Percentiles rank a stretch among this genome's conserved stretches.
Evolutionary conservation across 2,888 invertebrate genomes (phyloP).

Genomic region (Melikaiella ostensackeni): DNA sequence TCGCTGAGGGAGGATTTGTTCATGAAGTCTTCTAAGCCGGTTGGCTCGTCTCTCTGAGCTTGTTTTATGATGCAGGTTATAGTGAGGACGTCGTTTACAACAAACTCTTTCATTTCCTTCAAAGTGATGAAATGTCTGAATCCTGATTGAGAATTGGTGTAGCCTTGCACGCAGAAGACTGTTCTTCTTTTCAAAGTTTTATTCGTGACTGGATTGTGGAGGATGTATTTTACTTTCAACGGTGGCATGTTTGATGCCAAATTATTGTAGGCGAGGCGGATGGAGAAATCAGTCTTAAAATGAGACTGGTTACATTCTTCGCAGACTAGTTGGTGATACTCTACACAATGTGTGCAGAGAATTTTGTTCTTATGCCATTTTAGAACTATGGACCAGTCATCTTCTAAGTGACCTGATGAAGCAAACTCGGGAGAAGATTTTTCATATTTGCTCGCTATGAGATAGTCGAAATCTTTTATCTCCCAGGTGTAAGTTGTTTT

Average conservation of each 20-base stretch:
- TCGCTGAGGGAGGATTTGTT: not conserved
- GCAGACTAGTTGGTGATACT: not conserved
- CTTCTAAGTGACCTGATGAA: not conserved
- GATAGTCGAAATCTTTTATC: not conserved
- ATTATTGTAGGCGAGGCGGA: not conserved
- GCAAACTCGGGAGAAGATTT: not conserved
- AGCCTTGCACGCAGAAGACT: not conserved
- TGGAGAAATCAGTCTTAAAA: not conserved
- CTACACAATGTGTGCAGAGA: not conserved
- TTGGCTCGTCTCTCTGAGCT: not conserved
- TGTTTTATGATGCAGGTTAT: not conserved
- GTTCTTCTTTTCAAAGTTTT: not conserved
- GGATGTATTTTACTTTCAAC: not conserved
- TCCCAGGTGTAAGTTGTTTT: constrained; percentile 4
- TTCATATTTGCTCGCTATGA: not conserved
- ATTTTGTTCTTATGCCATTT: not conserved
- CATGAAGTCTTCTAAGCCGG: constrained; percentile 1
- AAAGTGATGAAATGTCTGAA: not conserved
- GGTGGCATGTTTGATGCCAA: not conserved
- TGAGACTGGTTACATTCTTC: not conserved
- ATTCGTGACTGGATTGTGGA: not conserved
- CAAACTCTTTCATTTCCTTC: not conserved
- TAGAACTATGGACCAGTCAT: not conserved
- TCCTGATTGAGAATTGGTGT: not conserved
- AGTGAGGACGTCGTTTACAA: not conserved